A percentile compares a stretch with the other conserved stretches of the same genome.
Evolutionary conservation across 2,888 invertebrate species (phyloP).

Genomic region (Antheraea yamamai): DNA sequence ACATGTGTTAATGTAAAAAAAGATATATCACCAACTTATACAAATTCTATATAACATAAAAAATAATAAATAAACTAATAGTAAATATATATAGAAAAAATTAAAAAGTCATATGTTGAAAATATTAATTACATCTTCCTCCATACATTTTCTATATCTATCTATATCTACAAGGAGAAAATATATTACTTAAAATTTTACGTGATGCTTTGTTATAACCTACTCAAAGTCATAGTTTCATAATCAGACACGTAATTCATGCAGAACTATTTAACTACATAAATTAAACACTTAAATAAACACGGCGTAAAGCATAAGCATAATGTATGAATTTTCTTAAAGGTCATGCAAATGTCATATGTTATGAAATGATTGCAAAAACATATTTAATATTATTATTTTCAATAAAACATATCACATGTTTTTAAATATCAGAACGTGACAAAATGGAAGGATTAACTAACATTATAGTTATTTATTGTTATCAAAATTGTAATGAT

Average conservation of each 20-base stretch:
- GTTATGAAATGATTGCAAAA: neutral
- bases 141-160: too few species aligned
- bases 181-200: neutral
- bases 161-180: too few species aligned
- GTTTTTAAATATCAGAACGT: neutral
- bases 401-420: neutral
- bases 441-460: neutral
- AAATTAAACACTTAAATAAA: slow-evolving; percentile 20
- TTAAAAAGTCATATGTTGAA: too few species aligned
- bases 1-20: neutral
- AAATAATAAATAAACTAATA: too few species aligned
- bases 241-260: slow-evolving; percentile 20
- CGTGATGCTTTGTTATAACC: neutral
- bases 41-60: too few species aligned
- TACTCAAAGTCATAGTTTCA: neutral
- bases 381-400: neutral
- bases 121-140: too few species aligned
- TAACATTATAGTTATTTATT: neutral
- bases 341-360: slow-evolving; percentile 40
- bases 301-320: slow-evolving; percentile 57
- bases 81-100: too few species aligned
- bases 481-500: neutral
- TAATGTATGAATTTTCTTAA: slow-evolving; percentile 43
- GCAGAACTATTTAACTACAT: slow-evolving; percentile 20
- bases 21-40: too few species aligned